Base-by-base conservation (phyloP, 1,140 invertebrate species). In the Listronotus bonariensis region DNA sequence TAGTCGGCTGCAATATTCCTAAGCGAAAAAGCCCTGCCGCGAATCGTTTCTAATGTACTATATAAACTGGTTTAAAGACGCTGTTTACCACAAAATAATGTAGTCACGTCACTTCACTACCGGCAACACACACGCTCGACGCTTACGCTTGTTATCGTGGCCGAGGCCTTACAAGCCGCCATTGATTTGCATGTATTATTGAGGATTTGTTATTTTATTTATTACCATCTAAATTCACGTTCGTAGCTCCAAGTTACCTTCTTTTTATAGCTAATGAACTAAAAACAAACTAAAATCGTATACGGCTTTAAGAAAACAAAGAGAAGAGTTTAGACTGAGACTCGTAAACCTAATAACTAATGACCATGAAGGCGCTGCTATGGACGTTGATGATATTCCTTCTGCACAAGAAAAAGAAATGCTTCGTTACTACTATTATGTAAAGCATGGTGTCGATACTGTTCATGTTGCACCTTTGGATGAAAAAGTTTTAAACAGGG, bases 391-490 rank as follows among this genome's bases (percentile, higher is more conserved):
- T 48, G 53, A 68, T 18, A 81, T 85, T 71, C 84, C 87, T 32
- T 82, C 82, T 14, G 80, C 83, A 8, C 80, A 84, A 32, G 89
- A 92, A 70, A 85, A 85, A 57, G 86, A 91, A 72, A 78, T 91
- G 67, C 77, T 92, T 69, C 83, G 91, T 67, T 96, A 96, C 80
- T 92, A 95, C 76, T 94, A 93, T 79, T 97, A 95, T 72, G 87
- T 96, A 53, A 88, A 89, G 73, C 88, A 94, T 79, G 93, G 92
- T 0, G 89, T 96, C 34, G 92, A 95, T 74, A 93, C 92, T 38
- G 86, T 88, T 55, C 88, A 94, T 76, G 90, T 96, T 0, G 88
- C 92, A 15, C 88, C 92, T 1, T 85, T 97, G 77, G 84, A 84
- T 74, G 82, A 82, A 68, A 81, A 84, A 81, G 80, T 87, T 73